Conservation (phyloP, 2,797 vertebrate genomes). For the Poecile montanus region DNA sequence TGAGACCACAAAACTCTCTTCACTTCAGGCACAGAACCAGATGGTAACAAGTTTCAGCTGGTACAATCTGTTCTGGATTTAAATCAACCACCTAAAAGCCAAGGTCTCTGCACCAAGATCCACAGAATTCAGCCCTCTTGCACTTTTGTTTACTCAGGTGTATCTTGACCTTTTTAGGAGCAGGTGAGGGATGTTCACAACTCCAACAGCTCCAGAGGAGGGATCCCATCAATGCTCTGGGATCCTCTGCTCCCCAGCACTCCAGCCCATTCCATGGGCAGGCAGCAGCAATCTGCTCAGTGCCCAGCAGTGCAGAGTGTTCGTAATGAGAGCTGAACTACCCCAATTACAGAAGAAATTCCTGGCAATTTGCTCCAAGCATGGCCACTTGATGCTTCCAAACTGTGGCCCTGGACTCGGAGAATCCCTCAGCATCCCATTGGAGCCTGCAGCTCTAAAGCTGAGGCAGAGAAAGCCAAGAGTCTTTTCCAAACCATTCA, state of each 20-base stretch:
- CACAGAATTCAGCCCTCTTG: background rate
- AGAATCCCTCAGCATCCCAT: background rate
- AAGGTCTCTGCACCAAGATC: background rate
- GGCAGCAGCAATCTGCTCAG: rapidly evolving
- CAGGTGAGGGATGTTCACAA: background rate
- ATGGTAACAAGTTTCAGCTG: constrained; percentile 31
- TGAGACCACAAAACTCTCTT: constrained; percentile 55
- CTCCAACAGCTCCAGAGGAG: background rate
- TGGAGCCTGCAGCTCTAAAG: background rate
- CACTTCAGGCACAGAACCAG: constrained; percentile 45
- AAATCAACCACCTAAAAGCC: constrained; percentile 5
- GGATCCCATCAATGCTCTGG: background rate
- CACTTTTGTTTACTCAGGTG: background rate
- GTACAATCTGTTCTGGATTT: constrained; percentile 29
- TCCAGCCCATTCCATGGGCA: background rate
- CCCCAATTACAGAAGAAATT: background rate
- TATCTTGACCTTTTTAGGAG: rapidly evolving
- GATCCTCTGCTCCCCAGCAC: background rate
- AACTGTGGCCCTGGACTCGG: background rate
- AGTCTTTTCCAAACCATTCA: background rate
- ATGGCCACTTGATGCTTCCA: rapidly evolving
- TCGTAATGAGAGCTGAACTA: background rate
- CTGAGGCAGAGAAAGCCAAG: background rate
- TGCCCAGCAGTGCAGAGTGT: background rate
- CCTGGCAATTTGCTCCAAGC: background rate